These are phyloP conservation scores for Bursaphelenchus mucronatus DNA, from an alignment of 1,140 invertebrate genomes.

Conservation along the genomic window DNA sequence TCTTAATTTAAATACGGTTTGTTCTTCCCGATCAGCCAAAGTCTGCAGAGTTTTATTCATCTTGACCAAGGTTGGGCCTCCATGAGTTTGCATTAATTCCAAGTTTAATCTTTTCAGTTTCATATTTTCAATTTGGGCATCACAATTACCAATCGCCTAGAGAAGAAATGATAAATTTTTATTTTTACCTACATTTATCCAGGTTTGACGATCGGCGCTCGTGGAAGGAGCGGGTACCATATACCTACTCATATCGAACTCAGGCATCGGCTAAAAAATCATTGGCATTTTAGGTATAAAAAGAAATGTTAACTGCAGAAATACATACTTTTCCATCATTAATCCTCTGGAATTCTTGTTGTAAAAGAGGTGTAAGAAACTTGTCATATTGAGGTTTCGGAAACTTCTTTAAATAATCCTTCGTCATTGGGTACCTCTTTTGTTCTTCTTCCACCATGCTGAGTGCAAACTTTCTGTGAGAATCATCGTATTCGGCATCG, in stretches of 20 bases:
- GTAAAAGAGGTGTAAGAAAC: constrained; percentile 34
- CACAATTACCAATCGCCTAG: constrained; percentile 43
- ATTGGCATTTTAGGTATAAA: background rate
- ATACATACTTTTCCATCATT: constrained; percentile 36
- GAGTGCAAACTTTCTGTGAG: constrained; percentile 42
- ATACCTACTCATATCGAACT: constrained; percentile 41
- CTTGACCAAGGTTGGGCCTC: constrained; percentile 25
- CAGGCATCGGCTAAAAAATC: constrained; percentile 43
- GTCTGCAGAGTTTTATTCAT: constrained; percentile 29
- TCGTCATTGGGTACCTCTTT: constrained; percentile 38
- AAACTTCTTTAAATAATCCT: constrained; percentile 42
- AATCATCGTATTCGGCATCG: constrained; percentile 38
- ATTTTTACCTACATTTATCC: constrained; percentile 26
- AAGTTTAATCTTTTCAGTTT: constrained; percentile 35
- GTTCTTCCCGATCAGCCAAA: constrained; percentile 24
- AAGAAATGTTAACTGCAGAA: constrained; percentile 1
- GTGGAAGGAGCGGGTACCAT: constrained; percentile 41
- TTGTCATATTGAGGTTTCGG: constrained; percentile 41
- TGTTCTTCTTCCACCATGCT: constrained; percentile 38
- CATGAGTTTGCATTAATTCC: constrained; percentile 40
- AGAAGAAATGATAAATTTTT: background rate
- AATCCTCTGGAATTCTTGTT: constrained; percentile 30
- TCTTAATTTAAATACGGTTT: constrained; percentile 38
- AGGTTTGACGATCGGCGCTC: constrained; percentile 44
- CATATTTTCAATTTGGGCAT: constrained; percentile 38